Conservation (phyloP, 1,140 invertebrate genomes). For the Panulirus ornatus region DNA sequence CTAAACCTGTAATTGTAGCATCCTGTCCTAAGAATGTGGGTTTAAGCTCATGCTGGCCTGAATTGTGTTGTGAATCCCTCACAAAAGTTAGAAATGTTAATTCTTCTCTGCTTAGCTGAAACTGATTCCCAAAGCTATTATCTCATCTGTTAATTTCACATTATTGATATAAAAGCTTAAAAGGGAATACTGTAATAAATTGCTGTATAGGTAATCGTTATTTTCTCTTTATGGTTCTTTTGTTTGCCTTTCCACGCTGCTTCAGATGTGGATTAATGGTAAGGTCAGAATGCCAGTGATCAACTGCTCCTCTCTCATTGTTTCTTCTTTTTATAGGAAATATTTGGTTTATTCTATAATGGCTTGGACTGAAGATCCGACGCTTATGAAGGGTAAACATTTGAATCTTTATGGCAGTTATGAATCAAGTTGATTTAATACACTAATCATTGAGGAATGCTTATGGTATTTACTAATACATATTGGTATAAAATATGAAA, state of each 20-base stretch:
- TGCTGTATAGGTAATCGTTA: no score
- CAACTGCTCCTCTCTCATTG: background rate
- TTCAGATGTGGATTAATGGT: constrained; percentile 14
- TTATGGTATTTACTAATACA: background rate
- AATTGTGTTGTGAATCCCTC: no score
- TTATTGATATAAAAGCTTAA: no score
- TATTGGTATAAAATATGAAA: no score
- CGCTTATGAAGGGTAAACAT: constrained; percentile 3
- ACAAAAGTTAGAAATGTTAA: no score
- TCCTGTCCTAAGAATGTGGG: no score
- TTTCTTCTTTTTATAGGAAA: constrained; percentile 54
- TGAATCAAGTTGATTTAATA: background rate
- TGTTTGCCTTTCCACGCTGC: constrained; percentile 21
- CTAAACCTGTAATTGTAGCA: no score
- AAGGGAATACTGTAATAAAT: no score
- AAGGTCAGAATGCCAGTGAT: background rate
- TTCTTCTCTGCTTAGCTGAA: no score
- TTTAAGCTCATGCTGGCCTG: no score
- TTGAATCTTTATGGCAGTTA: constrained; percentile 3
- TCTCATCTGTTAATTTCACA: no score
- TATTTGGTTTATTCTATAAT: constrained; percentile 67
- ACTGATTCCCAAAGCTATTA: no score
- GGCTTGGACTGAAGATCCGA: background rate
- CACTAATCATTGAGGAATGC: background rate
- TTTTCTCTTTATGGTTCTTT: background rate